These are phyloP conservation scores for Eilema caniola DNA, from an alignment of 2,888 invertebrate genomes.

Conservation along the genomic window DNA sequence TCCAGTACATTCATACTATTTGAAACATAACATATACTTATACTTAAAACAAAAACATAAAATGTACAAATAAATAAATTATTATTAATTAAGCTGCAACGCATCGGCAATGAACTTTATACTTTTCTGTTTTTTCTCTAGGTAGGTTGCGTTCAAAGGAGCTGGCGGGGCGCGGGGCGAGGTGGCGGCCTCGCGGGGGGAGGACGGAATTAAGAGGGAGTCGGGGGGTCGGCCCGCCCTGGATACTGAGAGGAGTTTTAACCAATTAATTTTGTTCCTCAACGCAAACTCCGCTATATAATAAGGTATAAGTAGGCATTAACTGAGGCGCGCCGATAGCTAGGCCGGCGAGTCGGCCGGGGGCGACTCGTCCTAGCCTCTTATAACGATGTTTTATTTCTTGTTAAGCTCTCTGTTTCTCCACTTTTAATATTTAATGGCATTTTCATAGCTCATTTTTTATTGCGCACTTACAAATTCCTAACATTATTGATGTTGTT, in stretches of 20 bases:
- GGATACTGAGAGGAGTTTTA: slow-evolving; percentile 88
- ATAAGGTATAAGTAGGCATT: slow-evolving; percentile 87
- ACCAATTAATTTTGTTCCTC: slow-evolving; percentile 88
- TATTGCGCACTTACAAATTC: slow-evolving; percentile 84
- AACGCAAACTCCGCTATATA: slow-evolving; percentile 87
- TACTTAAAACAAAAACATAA: not conserved
- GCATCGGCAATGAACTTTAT: slow-evolving; percentile 78
- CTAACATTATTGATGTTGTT: slow-evolving; percentile 80
- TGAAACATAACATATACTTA: too few species aligned
- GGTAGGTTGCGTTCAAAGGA: slow-evolving; percentile 87
- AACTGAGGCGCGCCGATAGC: slow-evolving; percentile 86
- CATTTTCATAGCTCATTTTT: slow-evolving; percentile 85
- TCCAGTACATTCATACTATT: not conserved
- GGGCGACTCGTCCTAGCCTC: slow-evolving; percentile 80
- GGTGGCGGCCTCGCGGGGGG: slow-evolving; percentile 64
- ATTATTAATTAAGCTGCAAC: slow-evolving; percentile 83
- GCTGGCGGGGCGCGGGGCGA: slow-evolving; percentile 74
- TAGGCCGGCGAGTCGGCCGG: slow-evolving; percentile 69
- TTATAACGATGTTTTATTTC: slow-evolving; percentile 87
- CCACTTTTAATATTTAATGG: slow-evolving; percentile 87
- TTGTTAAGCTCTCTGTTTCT: slow-evolving; percentile 87
- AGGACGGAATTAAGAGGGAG: slow-evolving; percentile 82
- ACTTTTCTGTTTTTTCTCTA: slow-evolving; percentile 87
- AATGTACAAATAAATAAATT: slow-evolving; percentile 24
- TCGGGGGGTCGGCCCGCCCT: slow-evolving; percentile 79